phyloP scores from a whole-genome alignment of 2,888 invertebrate species.

The Halictus ligatus region DNA sequence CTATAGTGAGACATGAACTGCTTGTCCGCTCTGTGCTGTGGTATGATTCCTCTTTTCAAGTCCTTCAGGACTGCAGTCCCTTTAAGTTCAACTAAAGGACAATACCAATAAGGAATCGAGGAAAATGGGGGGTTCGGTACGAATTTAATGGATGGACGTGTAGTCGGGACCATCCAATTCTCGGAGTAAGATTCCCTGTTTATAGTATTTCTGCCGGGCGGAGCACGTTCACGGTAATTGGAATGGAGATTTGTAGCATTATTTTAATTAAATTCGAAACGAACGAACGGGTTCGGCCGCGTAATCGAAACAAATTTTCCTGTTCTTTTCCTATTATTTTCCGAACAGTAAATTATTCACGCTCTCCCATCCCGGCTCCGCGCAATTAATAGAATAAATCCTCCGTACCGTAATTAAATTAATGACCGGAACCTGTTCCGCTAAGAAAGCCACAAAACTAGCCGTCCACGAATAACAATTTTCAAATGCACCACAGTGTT shows the following conservation, averaged over 20 bases:
- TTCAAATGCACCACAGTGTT: background rate
- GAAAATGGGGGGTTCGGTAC: slow-evolving; percentile 19
- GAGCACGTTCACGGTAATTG: slow-evolving; percentile 65
- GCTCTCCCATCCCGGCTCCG: background rate
- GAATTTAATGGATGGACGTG: slow-evolving; percentile 66
- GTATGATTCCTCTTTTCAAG: slow-evolving; percentile 28
- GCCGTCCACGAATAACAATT: background rate
- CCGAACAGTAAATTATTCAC: slow-evolving; percentile 5
- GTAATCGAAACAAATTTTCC: slow-evolving; percentile 56
- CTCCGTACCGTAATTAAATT: background rate
- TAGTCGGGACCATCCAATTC: slow-evolving; percentile 60
- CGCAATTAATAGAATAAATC: background rate
- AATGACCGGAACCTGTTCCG: background rate
- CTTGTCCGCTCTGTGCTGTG: background rate
- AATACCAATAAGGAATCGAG: slow-evolving; percentile 30
- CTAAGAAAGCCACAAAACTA: background rate
- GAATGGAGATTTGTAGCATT: slow-evolving; percentile 71
- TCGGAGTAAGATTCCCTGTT: slow-evolving; percentile 55
- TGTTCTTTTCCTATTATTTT: slow-evolving; percentile 4
- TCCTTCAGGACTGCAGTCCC: background rate
- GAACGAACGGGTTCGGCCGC: slow-evolving; percentile 4
- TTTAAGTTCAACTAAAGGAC: slow-evolving; percentile 51
- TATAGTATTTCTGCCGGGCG: slow-evolving; percentile 54
- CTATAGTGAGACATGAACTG: background rate
- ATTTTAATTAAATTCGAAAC: slow-evolving; percentile 72